Evolutionary conservation across 2,113 vertebrate genomes (phyloP).

Genomic region (Heterotilapia buettikoferi): DNA sequence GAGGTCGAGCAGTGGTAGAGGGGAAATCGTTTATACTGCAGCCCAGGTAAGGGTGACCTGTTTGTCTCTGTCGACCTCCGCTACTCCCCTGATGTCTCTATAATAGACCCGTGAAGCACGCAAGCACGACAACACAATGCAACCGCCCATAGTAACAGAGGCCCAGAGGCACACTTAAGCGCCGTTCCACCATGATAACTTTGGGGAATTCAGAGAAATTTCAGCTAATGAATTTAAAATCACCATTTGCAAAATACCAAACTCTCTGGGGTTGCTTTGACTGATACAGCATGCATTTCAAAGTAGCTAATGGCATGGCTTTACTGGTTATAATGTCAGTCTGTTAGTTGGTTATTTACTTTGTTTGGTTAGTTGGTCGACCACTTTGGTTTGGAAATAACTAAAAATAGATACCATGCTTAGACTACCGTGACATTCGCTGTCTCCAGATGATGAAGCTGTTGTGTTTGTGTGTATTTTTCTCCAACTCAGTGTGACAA

Average conservation of each 20-base stretch:
- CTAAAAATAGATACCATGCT: neutral
- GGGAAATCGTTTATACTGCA: conserved; percentile 50
- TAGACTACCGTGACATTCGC: neutral
- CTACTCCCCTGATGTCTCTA: conserved; percentile 57
- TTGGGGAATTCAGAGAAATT: conserved; percentile 19
- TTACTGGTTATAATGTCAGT: neutral
- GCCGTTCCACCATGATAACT: neutral
- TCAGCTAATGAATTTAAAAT: conserved; percentile 14
- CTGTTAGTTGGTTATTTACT: neutral
- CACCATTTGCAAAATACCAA: neutral
- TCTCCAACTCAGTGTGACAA: neutral
- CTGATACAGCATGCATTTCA: neutral
- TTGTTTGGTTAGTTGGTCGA: neutral
- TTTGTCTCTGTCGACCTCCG: conserved; percentile 61
- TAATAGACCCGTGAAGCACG: conserved; percentile 51
- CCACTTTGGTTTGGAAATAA: neutral
- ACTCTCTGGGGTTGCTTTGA: neutral
- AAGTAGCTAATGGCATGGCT: neutral
- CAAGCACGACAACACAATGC: conserved; percentile 37
- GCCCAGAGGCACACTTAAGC: neutral
- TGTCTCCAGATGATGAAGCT: neutral
- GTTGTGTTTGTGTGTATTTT: neutral
- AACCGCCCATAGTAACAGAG: neutral
- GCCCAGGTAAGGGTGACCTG: conserved; percentile 64
- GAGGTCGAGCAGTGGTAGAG: conserved; percentile 11